Conservation (phyloP, 2,797 vertebrate genomes). For the Discoglossus pictus region DNA sequence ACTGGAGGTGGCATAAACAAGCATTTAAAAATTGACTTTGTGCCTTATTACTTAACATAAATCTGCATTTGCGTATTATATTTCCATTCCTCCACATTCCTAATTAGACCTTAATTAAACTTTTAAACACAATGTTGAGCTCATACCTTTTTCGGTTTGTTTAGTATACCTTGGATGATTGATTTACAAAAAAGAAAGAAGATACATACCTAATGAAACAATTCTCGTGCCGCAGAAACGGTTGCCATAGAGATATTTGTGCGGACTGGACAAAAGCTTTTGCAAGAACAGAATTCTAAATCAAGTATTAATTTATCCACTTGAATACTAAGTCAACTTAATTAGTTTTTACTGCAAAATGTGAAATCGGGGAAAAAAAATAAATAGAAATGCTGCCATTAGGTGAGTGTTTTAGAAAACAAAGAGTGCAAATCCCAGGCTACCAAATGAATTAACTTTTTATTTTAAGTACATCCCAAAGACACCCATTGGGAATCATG, state of each 20-base stretch:
- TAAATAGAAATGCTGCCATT: constrained; percentile 21
- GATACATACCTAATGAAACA: constrained; percentile 42
- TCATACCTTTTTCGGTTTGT: constrained; percentile 19
- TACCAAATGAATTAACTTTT: background rate
- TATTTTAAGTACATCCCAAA: no score
- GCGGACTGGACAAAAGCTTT: constrained; percentile 40
- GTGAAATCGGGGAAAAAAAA: constrained; percentile 24
- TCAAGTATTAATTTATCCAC: constrained; percentile 8
- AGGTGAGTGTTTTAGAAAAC: background rate
- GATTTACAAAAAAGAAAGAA: constrained; percentile 26
- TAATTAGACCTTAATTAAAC: constrained; percentile 41
- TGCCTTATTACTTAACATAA: constrained; percentile 37
- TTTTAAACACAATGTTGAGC: constrained; percentile 9
- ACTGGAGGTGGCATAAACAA: constrained; percentile 43
- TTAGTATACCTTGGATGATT: constrained; percentile 28
- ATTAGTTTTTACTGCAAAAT: constrained; percentile 37
- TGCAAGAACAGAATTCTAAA: constrained; percentile 6
- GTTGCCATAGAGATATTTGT: constrained; percentile 50
- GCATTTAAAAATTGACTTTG: constrained; percentile 18
- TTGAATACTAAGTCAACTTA: constrained; percentile 22
- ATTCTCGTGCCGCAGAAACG: constrained; percentile 27
- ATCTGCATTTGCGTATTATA: constrained; percentile 30
- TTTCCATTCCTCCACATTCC: constrained; percentile 25
- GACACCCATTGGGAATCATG: no score
- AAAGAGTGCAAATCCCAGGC: background rate